phyloP scores from a whole-genome alignment of 1,140 invertebrate species.

The Zaprionus africanus region DNA sequence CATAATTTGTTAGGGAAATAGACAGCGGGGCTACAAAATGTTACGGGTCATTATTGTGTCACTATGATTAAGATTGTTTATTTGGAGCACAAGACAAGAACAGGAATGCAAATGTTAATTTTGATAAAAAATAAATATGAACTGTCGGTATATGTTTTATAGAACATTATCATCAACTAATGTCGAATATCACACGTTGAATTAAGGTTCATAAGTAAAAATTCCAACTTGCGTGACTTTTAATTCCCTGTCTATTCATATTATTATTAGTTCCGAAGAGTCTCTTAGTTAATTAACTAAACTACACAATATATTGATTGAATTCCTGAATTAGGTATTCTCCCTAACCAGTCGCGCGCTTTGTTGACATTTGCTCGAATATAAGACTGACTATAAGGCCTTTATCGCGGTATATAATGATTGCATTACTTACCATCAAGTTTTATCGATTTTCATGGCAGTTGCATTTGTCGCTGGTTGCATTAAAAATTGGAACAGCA shows the following conservation, averaged over 20 bases:
- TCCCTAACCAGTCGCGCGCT: neutral
- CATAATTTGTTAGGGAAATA: slow-evolving; percentile 17
- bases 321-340: neutral
- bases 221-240: neutral
- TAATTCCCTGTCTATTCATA: neutral
- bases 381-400: neutral
- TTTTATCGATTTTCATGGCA: slow-evolving; percentile 37
- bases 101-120: neutral
- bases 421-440: slow-evolving; percentile 31
- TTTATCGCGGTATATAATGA: neutral
- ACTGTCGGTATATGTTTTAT: too few species aligned
- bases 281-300: neutral
- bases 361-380: neutral
- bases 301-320: neutral
- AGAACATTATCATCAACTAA: too few species aligned
- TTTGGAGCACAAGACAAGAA: neutral
- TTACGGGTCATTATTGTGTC: slow-evolving; percentile 16
- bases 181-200: too few species aligned
- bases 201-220: neutral
- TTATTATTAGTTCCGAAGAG: neutral
- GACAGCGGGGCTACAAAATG: slow-evolving; percentile 11
- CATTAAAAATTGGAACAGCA: slow-evolving; percentile 35
- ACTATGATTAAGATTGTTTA: slow-evolving; percentile 3
- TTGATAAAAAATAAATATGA: too few species aligned
- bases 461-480: slow-evolving; percentile 20